phyloP scores from a whole-genome alignment of 2,113 vertebrate species.

The Pterophyllum scalare region DNA sequence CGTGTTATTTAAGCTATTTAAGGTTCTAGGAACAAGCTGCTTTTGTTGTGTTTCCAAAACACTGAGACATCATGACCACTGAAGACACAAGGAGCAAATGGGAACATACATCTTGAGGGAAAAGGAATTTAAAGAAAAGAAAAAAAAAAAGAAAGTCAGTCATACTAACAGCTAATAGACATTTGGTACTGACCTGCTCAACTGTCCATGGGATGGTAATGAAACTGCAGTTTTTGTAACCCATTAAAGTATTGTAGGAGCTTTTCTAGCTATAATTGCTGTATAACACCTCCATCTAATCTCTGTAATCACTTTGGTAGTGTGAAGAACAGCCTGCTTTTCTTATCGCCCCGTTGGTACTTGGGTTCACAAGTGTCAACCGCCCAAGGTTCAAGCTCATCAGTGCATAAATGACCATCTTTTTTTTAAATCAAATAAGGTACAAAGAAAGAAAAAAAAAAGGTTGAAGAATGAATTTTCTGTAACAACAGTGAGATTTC shows the following conservation, averaged over 20 bases:
- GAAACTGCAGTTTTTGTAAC: slow-evolving; percentile 15
- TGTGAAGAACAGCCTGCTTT: slow-evolving; percentile 15
- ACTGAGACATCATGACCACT: slow-evolving; percentile 21
- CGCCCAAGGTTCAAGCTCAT: background rate
- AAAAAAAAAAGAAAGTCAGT: slow-evolving; percentile 26
- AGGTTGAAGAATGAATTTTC: background rate
- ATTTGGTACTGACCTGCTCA: slow-evolving; percentile 1
- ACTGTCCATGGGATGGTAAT: slow-evolving; percentile 1
- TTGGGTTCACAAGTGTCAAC: slow-evolving; percentile 4
- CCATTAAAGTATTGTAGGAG: slow-evolving; percentile 30
- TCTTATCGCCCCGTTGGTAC: slow-evolving; percentile 15
- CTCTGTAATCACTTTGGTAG: slow-evolving; percentile 23
- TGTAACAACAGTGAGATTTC: slow-evolving; percentile 14
- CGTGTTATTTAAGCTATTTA: slow-evolving; percentile 21
- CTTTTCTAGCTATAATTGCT: slow-evolving; percentile 18
- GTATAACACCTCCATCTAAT: slow-evolving; percentile 16
- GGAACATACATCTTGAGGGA: slow-evolving; percentile 1
- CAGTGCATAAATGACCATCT: background rate
- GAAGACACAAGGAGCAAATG: background rate
- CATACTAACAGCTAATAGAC: slow-evolving; percentile 23
- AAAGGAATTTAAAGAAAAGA: background rate
- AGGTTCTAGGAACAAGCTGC: slow-evolving; percentile 31
- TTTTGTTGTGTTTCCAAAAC: slow-evolving; percentile 49
- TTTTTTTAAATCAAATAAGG: background rate
- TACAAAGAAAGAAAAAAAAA: background rate